phyloP scores from a whole-genome alignment of 2,113 vertebrate genomes.

The Corynorhinus townsendii region DNA sequence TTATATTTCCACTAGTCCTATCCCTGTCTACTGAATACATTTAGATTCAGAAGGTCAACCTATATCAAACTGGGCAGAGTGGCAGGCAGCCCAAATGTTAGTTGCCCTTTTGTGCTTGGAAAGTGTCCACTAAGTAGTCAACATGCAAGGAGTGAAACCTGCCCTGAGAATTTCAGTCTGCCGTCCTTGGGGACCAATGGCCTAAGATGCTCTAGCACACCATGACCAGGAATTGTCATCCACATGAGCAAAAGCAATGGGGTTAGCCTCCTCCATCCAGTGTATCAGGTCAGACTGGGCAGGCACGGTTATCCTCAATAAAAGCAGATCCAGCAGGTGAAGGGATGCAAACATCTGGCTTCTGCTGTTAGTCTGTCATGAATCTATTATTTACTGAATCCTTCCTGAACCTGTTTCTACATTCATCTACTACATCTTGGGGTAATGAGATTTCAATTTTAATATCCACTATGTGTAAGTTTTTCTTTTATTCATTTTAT shows the following conservation, averaged over 20 bases:
- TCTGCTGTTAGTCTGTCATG: not conserved
- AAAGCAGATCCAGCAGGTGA: not conserved
- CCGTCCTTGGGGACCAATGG: not conserved
- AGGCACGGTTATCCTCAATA: fast-evolving
- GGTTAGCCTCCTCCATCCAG: not conserved
- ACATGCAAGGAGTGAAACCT: not conserved
- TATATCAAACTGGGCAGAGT: not conserved
- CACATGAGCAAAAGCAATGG: not conserved
- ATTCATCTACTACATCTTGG: not conserved
- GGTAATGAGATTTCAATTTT: not conserved
- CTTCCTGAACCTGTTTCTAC: not conserved
- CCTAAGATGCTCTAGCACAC: not conserved
- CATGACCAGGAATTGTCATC: not conserved
- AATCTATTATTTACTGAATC: not conserved
- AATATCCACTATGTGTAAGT: not conserved
- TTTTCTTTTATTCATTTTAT: slow-evolving; percentile 1
- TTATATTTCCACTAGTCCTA: not conserved
- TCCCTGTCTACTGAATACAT: not conserved
- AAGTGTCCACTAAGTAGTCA: not conserved
- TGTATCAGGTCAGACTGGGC: not conserved
- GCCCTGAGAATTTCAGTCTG: not conserved
- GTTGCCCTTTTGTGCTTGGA: not conserved
- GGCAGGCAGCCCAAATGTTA: not conserved
- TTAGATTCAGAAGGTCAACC: not conserved
- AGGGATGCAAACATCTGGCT: not conserved